Percentiles rank a stretch among this genome's conserved stretches.
Evolutionary conservation across 2,888 invertebrate genomes (phyloP).

Genomic region (Chrysomela aeneicollis): DNA sequence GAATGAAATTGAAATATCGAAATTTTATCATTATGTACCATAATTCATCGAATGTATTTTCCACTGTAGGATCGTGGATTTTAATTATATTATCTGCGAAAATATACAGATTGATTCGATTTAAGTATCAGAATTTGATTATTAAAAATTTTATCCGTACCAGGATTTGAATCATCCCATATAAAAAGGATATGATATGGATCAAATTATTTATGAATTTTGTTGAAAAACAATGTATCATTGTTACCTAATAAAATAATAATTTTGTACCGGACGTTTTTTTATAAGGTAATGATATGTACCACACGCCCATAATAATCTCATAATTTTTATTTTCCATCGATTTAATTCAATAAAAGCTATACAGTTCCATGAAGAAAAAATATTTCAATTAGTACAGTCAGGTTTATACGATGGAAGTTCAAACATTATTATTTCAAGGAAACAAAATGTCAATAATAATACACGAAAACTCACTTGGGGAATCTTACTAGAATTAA

Average conservation of each 20-base stretch:
- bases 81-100: too few species aligned
- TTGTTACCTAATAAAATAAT: neutral
- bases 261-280: neutral
- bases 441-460: neutral
- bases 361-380: neutral
- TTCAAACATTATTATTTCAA: neutral
- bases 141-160: too few species aligned
- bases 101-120: too few species aligned
- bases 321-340: neutral
- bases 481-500: neutral
- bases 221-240: neutral
- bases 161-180: too few species aligned
- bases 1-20: too few species aligned
- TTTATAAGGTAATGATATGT: neutral
- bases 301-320: neutral
- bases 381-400: too few species aligned
- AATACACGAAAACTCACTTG: neutral
- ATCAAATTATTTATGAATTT: neutral
- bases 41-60: too few species aligned
- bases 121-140: too few species aligned
- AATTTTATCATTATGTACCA: too few species aligned
- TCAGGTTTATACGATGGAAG: too few species aligned
- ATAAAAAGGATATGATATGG: too few species aligned
- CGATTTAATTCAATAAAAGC: neutral
- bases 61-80: too few species aligned